phyloP scores from a whole-genome alignment of 2,888 invertebrate species.

The Notodonta dromedarius region DNA sequence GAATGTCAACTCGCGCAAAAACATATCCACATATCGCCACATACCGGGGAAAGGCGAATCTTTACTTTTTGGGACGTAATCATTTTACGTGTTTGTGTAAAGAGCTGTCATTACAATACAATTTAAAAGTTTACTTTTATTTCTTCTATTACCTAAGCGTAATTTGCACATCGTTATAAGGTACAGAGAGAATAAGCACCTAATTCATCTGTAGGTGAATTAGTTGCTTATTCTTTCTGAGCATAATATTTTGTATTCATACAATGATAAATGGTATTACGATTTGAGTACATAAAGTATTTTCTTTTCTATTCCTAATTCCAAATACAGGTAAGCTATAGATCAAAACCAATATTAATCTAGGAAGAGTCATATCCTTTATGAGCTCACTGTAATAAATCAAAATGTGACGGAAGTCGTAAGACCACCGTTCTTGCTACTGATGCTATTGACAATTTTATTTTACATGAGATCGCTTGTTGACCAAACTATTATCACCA shows the following conservation, averaged over 20 bases:
- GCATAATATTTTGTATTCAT: too few species aligned
- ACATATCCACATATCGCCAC: background rate
- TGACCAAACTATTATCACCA: background rate
- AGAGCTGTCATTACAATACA: too few species aligned
- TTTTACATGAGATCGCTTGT: background rate
- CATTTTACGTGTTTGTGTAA: too few species aligned
- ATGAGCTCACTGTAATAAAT: background rate
- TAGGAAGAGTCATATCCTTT: constrained; percentile 1
- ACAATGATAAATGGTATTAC: too few species aligned
- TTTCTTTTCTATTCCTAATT: background rate
- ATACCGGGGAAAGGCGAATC: background rate
- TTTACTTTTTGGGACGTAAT: too few species aligned
- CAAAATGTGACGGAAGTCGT: background rate
- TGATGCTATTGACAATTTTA: background rate
- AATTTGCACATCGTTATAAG: too few species aligned
- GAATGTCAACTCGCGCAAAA: constrained; percentile 32
- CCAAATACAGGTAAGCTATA: background rate
- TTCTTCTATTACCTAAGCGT: too few species aligned
- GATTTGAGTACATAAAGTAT: too few species aligned
- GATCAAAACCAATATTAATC: background rate
- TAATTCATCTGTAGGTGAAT: too few species aligned
- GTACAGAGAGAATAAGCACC: too few species aligned
- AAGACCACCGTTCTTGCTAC: background rate
- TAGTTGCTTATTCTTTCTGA: too few species aligned
- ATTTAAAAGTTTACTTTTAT: too few species aligned